These are phyloP conservation scores for Onychomys torridus DNA, from an alignment of 2,797 vertebrate genomes.

Conservation along the genomic window DNA sequence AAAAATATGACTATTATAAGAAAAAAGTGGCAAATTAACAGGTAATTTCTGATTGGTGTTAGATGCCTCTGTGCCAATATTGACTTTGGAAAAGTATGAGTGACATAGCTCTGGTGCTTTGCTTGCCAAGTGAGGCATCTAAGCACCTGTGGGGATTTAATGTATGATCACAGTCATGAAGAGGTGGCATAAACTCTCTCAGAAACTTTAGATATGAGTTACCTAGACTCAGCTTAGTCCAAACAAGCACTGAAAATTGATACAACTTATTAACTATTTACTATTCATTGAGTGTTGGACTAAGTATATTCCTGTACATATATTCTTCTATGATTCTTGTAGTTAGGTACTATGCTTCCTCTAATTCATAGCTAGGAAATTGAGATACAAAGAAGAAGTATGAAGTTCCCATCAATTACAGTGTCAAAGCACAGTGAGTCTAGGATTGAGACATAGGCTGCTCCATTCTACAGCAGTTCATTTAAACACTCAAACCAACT, in stretches of 20 bases:
- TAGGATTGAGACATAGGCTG: background rate
- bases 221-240: background rate
- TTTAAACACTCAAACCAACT: background rate
- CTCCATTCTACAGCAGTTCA: background rate
- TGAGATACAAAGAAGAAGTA: background rate
- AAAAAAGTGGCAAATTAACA: background rate
- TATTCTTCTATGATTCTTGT: background rate
- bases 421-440: background rate
- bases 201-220: background rate
- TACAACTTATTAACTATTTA: background rate
- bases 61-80: background rate
- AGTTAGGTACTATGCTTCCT: background rate
- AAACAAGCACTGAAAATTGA: background rate
- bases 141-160: background rate
- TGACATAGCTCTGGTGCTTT: background rate
- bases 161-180: too few relatives aligned
- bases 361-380: background rate
- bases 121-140: background rate
- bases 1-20: background rate
- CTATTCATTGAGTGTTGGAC: too few relatives aligned
- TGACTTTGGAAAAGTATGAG: slow-evolving; percentile 9
- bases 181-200: background rate
- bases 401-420: background rate
- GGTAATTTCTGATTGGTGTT: background rate
- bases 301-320: background rate